Base-by-base conservation (phyloP, 2,113 vertebrate genomes). In the Polypterus senegalus region DNA sequence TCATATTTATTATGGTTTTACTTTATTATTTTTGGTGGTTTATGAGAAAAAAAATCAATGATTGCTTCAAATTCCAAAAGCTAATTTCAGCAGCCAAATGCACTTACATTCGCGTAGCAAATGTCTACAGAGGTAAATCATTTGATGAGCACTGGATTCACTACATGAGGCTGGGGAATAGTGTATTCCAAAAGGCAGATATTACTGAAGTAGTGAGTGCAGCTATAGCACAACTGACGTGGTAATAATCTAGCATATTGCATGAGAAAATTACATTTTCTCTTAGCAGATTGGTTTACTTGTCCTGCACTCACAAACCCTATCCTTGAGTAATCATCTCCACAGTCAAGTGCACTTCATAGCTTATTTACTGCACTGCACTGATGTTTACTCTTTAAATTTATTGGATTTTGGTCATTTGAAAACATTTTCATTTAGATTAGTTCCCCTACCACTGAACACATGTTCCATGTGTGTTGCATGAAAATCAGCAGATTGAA, bases 391-490 rank as follows among this genome's bases (percentile, higher is more conserved):
- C 27, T 77, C 59, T 66, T 47, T 57, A 68, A 59, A 62, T 80
- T 78, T 75, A 84, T 74, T 77, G 81, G 74, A 77, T 78, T 64
- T 69, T 66, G 63, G 63, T 58, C 64, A 70, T 79, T 78, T 74
- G 70, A 81, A 81, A 78, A 76, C 46, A 74, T 76, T 76, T 76
- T 73, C 60, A 75, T 79, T 79, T 77, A 77, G 79, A 82, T 76
- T 76, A 77, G 51, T 70, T 70, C 51, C 63, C 73, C 71, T 79
- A 82, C 66, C 80, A 86, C 82, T 67, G 60, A 80, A 52, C 67
- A 65, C 75, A 73, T 74, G 74, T 72, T 79, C 77, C 59, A 59
- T 56, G 9, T 48, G 51, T 71, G 5, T 71, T 77, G 59, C 65
- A 62, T 7, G 65, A 47, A 55, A 74, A 65, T 0, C 51, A 71